Evolutionary conservation across 2,888 invertebrate genomes (phyloP), one percentile per base, ranked within the genome.

Genomic region (Pocota personata): DNA sequence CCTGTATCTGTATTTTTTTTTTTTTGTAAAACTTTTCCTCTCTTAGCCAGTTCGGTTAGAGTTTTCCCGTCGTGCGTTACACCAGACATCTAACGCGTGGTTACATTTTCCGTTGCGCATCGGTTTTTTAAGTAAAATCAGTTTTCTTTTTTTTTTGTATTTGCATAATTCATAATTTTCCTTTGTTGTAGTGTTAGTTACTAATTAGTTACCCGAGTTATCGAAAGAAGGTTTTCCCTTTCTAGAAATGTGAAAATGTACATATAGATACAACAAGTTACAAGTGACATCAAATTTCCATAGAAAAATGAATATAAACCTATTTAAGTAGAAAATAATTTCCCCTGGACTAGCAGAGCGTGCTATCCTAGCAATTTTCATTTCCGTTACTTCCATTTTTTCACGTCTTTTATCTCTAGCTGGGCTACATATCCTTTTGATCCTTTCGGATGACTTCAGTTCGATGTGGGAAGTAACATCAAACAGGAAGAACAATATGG

Each of bases 61-160:
- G 86, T 82, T 82, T 72, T 86, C 76, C 80, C 82, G 86, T 77
- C 72, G 76, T 86, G 76, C 86, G 86, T 86, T 86, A 86, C 86
- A 82, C 71, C 60, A 67, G 58, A 76, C 48, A 82, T 55, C 46
- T 66, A 72, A 43, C 76, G 82, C 76, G 76, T 82, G 86, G 58
- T 86, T 86, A 82, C 21, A 72, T 82, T 82, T 82, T 82, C 82
- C 76, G 86, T 86, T 82, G 86, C 82, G 82, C 82, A 86, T 86
- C 86, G 82, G 86, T 86, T 86, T 86, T 86, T 82, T 86, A 30
- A 82, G 82, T 76, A 82, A 76, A 73, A 75, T 46, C 62, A n/a
- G 37, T 37, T 37, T 40, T 35, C 58, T 57, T 46, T 24, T 71
- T 50, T 27, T 24, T n/a, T n/a, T n/a, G n/a, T n/a, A n/a, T n/a